Evolutionary conservation across 2,888 invertebrate genomes (phyloP), one percentile per base, ranked within the genome.

Genomic region (Caenorhabditis sp.): DNA sequence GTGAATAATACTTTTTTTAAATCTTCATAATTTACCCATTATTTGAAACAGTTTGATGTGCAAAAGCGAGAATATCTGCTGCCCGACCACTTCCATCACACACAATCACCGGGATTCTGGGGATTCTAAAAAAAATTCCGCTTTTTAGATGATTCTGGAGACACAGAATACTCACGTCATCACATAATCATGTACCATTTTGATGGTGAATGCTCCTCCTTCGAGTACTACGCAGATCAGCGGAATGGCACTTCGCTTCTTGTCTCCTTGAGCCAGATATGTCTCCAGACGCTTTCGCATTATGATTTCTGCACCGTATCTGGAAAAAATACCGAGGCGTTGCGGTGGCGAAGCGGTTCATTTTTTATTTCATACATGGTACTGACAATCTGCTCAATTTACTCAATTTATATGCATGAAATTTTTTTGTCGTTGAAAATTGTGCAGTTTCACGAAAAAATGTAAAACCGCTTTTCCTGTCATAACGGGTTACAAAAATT

Each of bases 191-290:
- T 98, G 94, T 67, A 98, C 97, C 13, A 97, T 96, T 85, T 98
- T 94, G 90, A 99, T 96, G 2, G 98, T 98, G 93, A 97, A 97
- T 72, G 97, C 96, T 76, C 98, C 98, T 69, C 99, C 98, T 93
- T 98, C 98, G 91, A 99, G 96, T 85, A 98, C 97, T 90, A 98
- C 94, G 92, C 97, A 97, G 69, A 99, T 97, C 85, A 98, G 96
- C 18, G 98, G 87, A 67, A 84, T 79, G 4, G 86, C 72, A 35
- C 80, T 69, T 26, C 77, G 62, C 8, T 77, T 77, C 26, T 80
- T 71, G 28, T 72, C 68, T 6, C 79, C 83, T 28, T 82, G 81
- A 55, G 83, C 82, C 61, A 87, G 55, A 94, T 96, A 96, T 93
- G 97, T 97, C 93, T 99, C 98, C 85, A 99, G 94, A 92, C 96